phyloP scores from a whole-genome alignment of 2,797 vertebrate genomes.

The Cynopterus sphinx region DNA sequence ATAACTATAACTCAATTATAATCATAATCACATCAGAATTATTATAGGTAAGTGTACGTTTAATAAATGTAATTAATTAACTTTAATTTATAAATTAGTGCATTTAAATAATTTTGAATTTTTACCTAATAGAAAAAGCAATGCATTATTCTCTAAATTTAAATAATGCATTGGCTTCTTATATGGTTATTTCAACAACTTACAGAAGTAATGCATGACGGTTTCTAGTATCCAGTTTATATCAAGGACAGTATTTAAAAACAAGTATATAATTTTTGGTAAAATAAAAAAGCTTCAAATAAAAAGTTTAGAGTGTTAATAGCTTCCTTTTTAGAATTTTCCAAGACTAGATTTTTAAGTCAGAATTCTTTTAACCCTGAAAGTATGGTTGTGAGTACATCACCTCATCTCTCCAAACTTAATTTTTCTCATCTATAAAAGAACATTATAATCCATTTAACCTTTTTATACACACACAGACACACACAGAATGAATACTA shows the following conservation, averaged over 20 bases:
- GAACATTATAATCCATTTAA: not conserved
- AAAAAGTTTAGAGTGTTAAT: not conserved
- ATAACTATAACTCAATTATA: constrained; percentile 21
- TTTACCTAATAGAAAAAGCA: not conserved
- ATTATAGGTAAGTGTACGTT: constrained; percentile 8
- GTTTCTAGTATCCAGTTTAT: not conserved
- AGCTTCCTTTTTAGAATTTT: not conserved
- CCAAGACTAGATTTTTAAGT: not conserved
- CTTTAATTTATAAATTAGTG: constrained; percentile 46
- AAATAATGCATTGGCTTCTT: not conserved
- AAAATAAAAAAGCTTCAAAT: not conserved
- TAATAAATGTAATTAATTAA: constrained; percentile 43
- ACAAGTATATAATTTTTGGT: not conserved
- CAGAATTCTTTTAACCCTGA: not conserved
- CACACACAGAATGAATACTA: too few species aligned
- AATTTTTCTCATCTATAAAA: not conserved
- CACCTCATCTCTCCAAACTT: not conserved
- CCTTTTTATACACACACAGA: not conserved
- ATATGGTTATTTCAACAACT: not conserved
- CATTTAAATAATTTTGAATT: constrained; percentile 50
- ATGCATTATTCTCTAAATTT: not conserved
- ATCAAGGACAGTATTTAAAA: not conserved
- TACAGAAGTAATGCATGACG: not conserved
- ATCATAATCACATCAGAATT: constrained; percentile 40
- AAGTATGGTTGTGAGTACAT: not conserved